A percentile compares a stretch with the other conserved stretches of the same genome.
phyloP scores from a whole-genome alignment of 2,113 vertebrate genomes.

The Syngnathoides biaculeatus region DNA sequence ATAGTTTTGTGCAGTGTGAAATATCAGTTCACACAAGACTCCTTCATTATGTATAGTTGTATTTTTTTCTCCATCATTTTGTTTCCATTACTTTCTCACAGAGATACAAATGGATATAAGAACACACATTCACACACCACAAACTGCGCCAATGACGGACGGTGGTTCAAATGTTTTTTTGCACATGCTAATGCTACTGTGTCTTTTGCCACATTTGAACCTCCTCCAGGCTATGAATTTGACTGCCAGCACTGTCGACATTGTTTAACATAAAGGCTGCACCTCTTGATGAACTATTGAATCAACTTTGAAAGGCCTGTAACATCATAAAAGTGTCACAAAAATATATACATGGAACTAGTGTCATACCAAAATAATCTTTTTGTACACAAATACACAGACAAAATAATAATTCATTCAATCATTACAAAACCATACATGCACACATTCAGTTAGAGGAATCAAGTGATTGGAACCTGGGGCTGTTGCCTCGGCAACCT shows the following conservation, averaged over 20 bases:
- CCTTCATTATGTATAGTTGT: background rate
- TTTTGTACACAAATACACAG: background rate
- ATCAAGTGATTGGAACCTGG: constrained; percentile 6
- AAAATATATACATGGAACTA: background rate
- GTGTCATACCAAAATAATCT: background rate
- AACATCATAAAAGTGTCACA: background rate
- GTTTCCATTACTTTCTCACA: background rate
- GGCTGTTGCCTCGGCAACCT: background rate
- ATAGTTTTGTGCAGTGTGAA: background rate
- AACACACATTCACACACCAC: background rate
- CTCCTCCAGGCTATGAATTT: constrained; percentile 6
- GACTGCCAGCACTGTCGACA: background rate
- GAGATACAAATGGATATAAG: constrained; percentile 8
- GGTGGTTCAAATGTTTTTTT: background rate
- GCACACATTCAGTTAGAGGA: background rate
- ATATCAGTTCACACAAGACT: background rate
- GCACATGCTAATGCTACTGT: constrained; percentile 1
- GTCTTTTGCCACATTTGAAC: constrained; percentile 2
- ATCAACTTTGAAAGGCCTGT: background rate
- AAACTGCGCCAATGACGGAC: background rate
- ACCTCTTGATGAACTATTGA: background rate
- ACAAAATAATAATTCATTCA: background rate
- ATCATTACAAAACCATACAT: background rate
- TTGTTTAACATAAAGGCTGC: background rate
- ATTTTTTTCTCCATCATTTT: background rate